These are phyloP conservation scores for Chloroclysta siterata DNA, from an alignment of 2,888 invertebrate species.

Conservation along the genomic window DNA sequence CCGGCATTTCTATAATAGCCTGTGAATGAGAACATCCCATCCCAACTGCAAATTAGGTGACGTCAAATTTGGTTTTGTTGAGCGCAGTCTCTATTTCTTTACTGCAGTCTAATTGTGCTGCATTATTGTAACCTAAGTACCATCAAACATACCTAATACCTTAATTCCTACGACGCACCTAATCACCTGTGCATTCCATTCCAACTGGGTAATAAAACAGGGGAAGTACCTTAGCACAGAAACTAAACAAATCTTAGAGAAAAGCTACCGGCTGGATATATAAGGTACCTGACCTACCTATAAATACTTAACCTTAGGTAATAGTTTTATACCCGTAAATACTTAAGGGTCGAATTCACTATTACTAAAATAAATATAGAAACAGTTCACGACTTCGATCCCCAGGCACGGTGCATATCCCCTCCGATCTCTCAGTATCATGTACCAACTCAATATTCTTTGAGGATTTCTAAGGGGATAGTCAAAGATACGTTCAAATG, in stretches of 20 bases:
- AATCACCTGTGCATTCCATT: background rate
- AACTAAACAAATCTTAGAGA: too few relatives aligned
- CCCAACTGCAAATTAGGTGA: background rate
- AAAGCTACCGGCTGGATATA: too few relatives aligned
- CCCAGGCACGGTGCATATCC: too few relatives aligned
- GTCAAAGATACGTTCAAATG: too few relatives aligned
- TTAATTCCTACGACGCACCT: background rate
- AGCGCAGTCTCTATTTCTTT: background rate
- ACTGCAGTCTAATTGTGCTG: background rate
- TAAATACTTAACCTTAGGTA: too few relatives aligned
- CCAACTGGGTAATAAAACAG: background rate
- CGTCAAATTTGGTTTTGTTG: background rate
- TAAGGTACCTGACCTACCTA: too few relatives aligned
- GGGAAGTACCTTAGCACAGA: too few relatives aligned
- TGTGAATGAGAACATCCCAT: conserved; percentile 11
- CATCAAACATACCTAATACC: background rate
- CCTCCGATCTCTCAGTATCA: too few relatives aligned
- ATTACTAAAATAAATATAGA: background rate
- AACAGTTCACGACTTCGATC: too few relatives aligned
- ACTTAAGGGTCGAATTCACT: background rate
- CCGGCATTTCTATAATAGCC: conserved; percentile 34
- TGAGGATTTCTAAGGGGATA: too few relatives aligned
- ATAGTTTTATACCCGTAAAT: background rate
- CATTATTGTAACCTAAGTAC: background rate
- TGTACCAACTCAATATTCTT: too few relatives aligned